Percentiles rank a stretch among this genome's conserved stretches.
phyloP scores from a whole-genome alignment of 1,140 invertebrate genomes.

The Panagrolaimus sp. region DNA sequence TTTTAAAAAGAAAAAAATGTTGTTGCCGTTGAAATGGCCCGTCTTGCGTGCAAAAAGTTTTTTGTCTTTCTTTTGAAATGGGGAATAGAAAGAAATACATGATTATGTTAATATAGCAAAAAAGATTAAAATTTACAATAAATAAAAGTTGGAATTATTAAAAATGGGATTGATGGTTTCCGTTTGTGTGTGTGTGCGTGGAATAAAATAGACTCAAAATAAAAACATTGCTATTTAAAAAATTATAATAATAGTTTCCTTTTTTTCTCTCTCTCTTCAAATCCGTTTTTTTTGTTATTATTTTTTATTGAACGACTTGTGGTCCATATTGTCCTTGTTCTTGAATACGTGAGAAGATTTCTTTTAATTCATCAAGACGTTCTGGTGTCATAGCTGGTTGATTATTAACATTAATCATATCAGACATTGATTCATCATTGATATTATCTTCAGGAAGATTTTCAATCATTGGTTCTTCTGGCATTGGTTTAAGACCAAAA shows the following conservation, averaged over 20 bases:
- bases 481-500: neutral
- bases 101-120: constrained; percentile 1
- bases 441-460: neutral
- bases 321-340: neutral
- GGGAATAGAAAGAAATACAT: neutral
- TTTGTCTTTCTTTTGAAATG: neutral
- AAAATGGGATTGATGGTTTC: neutral
- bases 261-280: no score
- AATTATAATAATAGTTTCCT: no score
- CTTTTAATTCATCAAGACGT: neutral
- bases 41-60: constrained; percentile 1
- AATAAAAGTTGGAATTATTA: no score
- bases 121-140: neutral
- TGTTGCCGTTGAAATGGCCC: constrained; percentile 11
- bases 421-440: neutral
- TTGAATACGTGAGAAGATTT: neutral
- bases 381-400: neutral
- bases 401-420: neutral
- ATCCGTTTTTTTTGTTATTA: no score
- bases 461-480: neutral
- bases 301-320: neutral
- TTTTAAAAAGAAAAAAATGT: neutral
- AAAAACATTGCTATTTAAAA: no score
- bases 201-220: no score
- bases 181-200: no score